Evolutionary conservation across 2,113 vertebrate genomes (phyloP).

Genomic region (Hippocampus zosterae): DNA sequence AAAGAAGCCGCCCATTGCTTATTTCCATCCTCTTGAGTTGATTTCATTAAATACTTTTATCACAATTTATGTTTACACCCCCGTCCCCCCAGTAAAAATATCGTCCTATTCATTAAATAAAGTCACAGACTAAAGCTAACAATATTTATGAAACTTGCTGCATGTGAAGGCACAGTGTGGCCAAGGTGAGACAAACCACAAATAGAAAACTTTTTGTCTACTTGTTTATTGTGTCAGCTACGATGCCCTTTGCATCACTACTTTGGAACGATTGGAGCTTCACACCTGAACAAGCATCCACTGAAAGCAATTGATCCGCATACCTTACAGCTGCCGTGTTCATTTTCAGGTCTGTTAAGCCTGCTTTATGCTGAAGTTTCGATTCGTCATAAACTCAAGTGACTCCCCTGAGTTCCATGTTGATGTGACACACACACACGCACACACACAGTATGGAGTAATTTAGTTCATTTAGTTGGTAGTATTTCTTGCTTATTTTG

Average conservation of each 20-base stretch:
- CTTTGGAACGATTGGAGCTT: not conserved
- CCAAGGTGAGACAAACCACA: not conserved
- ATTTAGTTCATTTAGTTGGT: too few relatives aligned
- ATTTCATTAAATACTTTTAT: not conserved
- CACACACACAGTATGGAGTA: too few relatives aligned
- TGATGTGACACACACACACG: not conserved
- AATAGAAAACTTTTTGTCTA: not conserved
- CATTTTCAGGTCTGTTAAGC: conserved; percentile 6
- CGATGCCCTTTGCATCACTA: not conserved
- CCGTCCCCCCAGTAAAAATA: too few relatives aligned
- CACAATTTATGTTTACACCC: not conserved
- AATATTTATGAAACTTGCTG: not conserved
- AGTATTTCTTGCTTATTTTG: too few relatives aligned
- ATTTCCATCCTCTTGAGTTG: not conserved
- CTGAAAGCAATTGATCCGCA: conserved; percentile 1
- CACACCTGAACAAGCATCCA: not conserved
- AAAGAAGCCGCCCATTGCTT: not conserved
- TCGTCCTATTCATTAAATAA: not conserved
- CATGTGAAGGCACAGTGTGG: not conserved
- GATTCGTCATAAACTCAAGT: conserved; percentile 4
- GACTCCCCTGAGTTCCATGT: not conserved
- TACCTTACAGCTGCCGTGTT: not conserved
- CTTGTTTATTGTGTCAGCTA: not conserved
- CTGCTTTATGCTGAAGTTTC: not conserved
- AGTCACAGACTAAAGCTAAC: not conserved